Percentiles rank a stretch among this genome's conserved stretches.
Evolutionary conservation across 2,888 invertebrate genomes (phyloP).

Genomic region (Sepioteuthis lessoniana): DNA sequence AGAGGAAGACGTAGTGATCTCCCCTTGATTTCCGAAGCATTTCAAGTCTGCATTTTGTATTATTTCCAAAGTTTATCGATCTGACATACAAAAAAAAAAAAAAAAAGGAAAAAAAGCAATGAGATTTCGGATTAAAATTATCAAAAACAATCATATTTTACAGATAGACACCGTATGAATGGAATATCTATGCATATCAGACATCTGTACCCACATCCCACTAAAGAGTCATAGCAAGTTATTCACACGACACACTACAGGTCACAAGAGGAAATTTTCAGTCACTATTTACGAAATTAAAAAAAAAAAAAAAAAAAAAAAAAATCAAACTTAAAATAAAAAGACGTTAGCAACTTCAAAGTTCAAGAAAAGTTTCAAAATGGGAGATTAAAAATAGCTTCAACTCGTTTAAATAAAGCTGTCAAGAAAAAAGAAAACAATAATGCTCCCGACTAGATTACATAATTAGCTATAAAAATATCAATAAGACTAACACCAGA

Average conservation of each 20-base stretch:
- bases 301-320: too few species aligned
- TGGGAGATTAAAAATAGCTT: too few species aligned
- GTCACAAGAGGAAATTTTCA: not conserved
- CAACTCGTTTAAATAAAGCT: too few species aligned
- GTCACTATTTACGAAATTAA: too few species aligned
- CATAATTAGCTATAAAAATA: too few species aligned
- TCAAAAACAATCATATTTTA: not conserved
- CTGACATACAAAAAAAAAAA: not conserved
- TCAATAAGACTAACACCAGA: too few species aligned
- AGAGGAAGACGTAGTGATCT: not conserved
- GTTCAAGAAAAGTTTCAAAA: too few species aligned
- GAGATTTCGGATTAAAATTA: not conserved
- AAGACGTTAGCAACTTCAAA: too few species aligned
- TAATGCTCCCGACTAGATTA: too few species aligned
- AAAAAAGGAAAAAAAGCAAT: too few species aligned
- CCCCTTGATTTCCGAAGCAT: not conserved
- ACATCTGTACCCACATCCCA: not conserved
- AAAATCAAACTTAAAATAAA: too few species aligned
- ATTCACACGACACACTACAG: conserved; percentile 6
- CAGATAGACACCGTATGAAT: not conserved
- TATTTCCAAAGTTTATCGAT: not conserved
- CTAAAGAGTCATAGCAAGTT: not conserved
- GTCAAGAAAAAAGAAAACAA: too few species aligned
- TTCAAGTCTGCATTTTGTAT: not conserved
- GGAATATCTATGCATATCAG: not conserved